phyloP scores from a whole-genome alignment of 2,113 vertebrate species.

The Callaeas wilsoni region DNA sequence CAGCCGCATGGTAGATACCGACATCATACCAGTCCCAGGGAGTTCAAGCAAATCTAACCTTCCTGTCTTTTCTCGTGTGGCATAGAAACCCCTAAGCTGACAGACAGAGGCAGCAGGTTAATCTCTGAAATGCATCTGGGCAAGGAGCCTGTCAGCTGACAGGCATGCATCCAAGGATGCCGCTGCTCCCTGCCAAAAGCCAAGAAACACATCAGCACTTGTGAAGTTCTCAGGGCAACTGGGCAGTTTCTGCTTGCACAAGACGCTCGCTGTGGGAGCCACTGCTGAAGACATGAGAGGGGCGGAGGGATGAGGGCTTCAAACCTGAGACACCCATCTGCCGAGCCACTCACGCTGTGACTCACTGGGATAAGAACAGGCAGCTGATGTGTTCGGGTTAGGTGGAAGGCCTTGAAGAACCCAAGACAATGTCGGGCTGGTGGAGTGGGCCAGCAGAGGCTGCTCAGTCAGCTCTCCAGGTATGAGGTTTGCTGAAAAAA shows the following conservation, averaged over 20 bases:
- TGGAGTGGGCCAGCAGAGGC: accelerated
- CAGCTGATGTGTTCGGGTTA: accelerated
- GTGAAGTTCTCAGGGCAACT: accelerated
- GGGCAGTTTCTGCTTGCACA: background rate
- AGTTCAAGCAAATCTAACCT: background rate
- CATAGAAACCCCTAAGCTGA: background rate
- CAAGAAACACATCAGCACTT: background rate
- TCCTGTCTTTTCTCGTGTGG: background rate
- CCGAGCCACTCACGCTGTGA: background rate
- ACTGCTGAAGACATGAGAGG: accelerated
- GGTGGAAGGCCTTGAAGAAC: background rate
- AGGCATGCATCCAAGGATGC: background rate
- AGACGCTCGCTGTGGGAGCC: accelerated
- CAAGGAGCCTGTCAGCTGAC: background rate
- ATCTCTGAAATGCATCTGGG: background rate
- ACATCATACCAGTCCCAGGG: background rate
- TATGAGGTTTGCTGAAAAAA: background rate
- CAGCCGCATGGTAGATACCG: accelerated
- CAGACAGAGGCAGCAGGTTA: background rate
- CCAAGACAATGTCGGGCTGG: background rate
- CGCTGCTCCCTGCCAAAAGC: background rate
- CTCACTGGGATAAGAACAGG: background rate
- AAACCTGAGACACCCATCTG: accelerated
- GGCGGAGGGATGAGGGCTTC: background rate
- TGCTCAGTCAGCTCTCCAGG: background rate